A percentile compares a stretch with the other conserved stretches of the same genome.
Conservation (phyloP, 1,140 invertebrate genomes). For the Macrocentrus cingulum region DNA sequence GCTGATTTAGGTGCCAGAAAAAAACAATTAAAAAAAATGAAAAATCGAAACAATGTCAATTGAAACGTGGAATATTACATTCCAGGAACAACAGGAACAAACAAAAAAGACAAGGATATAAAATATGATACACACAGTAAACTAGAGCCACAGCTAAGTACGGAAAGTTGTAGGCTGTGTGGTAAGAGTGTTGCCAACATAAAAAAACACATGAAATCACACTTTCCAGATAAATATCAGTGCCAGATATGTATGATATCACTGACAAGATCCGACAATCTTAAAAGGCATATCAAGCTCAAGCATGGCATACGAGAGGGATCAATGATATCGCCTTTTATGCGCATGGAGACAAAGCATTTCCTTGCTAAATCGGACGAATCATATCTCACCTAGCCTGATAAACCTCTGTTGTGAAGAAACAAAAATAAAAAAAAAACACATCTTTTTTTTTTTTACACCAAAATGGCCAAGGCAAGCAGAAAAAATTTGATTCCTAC, state of each 20-base stretch:
- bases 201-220: conserved; percentile 60
- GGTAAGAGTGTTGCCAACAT: conserved; percentile 58
- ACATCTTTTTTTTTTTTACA: too few species aligned
- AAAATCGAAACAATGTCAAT: conserved; percentile 25
- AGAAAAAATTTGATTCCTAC: background rate
- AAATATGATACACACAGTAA: conserved; percentile 53
- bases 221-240: conserved; percentile 57
- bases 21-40: background rate
- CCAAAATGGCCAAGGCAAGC: too few species aligned
- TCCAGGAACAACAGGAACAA: conserved; percentile 55
- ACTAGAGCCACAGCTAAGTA: conserved; percentile 48
- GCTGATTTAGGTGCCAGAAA: conserved; percentile 22
- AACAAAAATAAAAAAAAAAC: conserved; percentile 1
- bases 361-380: conserved; percentile 53
- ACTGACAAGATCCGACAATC: conserved; percentile 57
- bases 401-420: conserved; percentile 9
- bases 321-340: conserved; percentile 48
- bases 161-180: conserved; percentile 54
- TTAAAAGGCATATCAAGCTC: conserved; percentile 58
- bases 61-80: conserved; percentile 53
- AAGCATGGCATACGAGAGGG: conserved; percentile 55
- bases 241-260: conserved; percentile 59
- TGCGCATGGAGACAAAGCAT: conserved; percentile 54
- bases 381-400: conserved; percentile 48
- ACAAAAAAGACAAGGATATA: conserved; percentile 54